phyloP scores from a whole-genome alignment of 2,888 invertebrate species.

The Tinea trinotella region DNA sequence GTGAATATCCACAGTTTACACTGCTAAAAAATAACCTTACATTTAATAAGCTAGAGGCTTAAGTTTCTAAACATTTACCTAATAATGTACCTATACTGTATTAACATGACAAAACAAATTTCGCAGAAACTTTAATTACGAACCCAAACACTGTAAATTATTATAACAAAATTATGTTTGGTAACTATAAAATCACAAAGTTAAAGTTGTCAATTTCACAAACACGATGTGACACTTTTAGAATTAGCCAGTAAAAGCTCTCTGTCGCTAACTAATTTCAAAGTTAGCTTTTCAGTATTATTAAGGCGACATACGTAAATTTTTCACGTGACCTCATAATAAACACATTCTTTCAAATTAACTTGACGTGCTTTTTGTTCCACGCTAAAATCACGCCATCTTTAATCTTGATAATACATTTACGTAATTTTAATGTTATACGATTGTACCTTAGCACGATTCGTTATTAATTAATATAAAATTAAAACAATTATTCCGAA shows the following conservation, averaged over 20 bases:
- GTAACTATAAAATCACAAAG: neutral
- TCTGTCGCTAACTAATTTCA: neutral
- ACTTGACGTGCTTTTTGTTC: neutral
- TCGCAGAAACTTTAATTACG: too few species aligned
- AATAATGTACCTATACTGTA: too few species aligned
- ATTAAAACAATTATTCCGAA: too few species aligned
- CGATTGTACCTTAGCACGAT: neutral
- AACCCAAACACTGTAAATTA: too few species aligned
- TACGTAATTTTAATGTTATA: neutral
- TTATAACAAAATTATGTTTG: too few species aligned
- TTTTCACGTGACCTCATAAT: neutral
- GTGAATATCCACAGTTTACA: too few species aligned
- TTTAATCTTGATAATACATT: neutral
- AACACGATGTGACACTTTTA: neutral
- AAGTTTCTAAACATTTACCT: too few species aligned
- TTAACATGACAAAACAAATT: too few species aligned
- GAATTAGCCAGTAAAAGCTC: neutral
- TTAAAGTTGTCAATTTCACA: neutral
- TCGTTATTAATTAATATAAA: neutral
- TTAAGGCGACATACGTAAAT: neutral
- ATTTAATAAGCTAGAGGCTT: too few species aligned
- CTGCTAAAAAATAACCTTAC: too few species aligned
- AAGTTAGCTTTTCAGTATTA: neutral
- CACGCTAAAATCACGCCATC: neutral
- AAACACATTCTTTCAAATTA: neutral